phyloP scores from a whole-genome alignment of 2,113 vertebrate species.

The Pedionomus torquatus region DNA sequence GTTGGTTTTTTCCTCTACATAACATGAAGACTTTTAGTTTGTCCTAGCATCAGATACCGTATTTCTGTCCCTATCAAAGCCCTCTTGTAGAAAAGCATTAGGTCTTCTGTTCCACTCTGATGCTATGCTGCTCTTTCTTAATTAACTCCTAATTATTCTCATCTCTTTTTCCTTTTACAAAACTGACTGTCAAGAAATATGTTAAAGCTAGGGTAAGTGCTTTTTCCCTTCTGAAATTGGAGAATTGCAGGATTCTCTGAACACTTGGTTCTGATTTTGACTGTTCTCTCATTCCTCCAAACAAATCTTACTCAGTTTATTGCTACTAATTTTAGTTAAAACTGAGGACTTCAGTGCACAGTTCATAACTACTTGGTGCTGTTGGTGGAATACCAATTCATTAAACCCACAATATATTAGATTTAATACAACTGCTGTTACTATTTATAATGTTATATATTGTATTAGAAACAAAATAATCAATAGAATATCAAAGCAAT shows the following conservation, averaged over 20 bases:
- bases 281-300: neutral
- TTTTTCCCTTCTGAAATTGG: neutral
- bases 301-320: neutral
- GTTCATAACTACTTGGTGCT: neutral
- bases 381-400: neutral
- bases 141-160: constrained; percentile 49
- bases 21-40: neutral
- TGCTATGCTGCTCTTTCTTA: neutral
- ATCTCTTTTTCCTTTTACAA: constrained; percentile 71
- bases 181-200: constrained; percentile 87
- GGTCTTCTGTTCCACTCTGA: neutral
- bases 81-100: neutral
- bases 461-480: neutral
- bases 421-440: neutral
- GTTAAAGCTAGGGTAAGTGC: constrained; percentile 86
- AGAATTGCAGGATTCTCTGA: neutral
- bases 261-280: neutral
- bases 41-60: neutral
- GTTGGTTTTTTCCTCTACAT: neutral
- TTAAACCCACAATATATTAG: neutral
- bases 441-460: neutral
- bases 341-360: neutral
- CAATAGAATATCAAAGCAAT: neutral
- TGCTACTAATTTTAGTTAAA: neutral
- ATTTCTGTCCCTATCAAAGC: neutral